A percentile compares a stretch with the other conserved stretches of the same genome.
phyloP scores from a whole-genome alignment of 2,797 vertebrate species.

The Halcyon leucocephala region DNA sequence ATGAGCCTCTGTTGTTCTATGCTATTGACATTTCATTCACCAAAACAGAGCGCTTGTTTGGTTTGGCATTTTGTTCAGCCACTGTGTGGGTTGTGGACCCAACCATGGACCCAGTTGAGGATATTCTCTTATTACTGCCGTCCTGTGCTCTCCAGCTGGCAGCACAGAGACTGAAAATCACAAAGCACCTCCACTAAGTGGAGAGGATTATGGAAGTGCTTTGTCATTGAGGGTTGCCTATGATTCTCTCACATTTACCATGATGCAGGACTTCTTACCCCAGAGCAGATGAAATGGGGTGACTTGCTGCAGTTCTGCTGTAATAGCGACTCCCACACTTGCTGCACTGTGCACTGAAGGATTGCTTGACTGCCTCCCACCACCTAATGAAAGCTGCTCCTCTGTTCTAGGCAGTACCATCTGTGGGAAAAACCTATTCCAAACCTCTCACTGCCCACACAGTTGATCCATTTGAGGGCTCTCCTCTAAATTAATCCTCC shows the following conservation, averaged over 20 bases:
- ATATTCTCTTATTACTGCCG: rapidly evolving
- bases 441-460: neutral
- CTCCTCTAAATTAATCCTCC: neutral
- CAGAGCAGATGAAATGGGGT: neutral
- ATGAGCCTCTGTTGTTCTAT: neutral
- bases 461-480: neutral
- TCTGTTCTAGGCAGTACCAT: neutral
- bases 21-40: neutral
- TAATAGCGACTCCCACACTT: neutral
- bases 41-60: neutral
- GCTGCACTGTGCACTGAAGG: neutral
- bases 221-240: neutral
- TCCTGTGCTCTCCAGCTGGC: neutral
- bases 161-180: neutral
- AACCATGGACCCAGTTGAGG: rapidly evolving
- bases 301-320: neutral
- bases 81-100: rapidly evolving
- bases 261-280: neutral
- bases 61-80: neutral
- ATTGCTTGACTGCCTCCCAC: neutral
- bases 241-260: neutral
- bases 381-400: neutral
- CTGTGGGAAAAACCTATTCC: neutral
- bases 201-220: neutral
- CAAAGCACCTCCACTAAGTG: neutral